Conservation (phyloP, 2,113 vertebrate genomes). For the Gasterosteus aculeatus region DNA sequence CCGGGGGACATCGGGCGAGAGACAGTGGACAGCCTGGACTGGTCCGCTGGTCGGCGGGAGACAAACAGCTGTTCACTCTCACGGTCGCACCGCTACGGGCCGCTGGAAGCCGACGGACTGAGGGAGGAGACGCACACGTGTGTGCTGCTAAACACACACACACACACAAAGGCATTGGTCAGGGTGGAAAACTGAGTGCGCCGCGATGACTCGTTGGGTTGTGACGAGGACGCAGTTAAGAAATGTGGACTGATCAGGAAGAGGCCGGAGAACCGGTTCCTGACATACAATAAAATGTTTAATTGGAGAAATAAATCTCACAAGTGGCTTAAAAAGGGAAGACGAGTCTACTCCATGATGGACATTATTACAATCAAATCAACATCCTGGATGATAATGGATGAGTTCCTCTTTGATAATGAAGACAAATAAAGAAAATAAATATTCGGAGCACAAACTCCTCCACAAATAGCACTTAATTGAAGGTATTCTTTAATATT, state of each 20-base stretch:
- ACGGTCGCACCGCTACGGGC: no score
- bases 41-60: no score
- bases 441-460: not conserved
- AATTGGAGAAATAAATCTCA: not conserved
- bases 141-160: not conserved
- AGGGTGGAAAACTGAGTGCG: constrained; percentile 18
- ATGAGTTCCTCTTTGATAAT: not conserved
- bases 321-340: not conserved
- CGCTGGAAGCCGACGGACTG: no score
- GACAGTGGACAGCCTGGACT: no score
- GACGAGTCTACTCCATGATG: not conserved
- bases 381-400: not conserved
- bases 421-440: not conserved
- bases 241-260: constrained; percentile 24
- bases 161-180: not conserved
- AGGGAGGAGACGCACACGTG: no score
- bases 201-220: constrained; percentile 27
- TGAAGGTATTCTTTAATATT: not conserved
- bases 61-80: not conserved
- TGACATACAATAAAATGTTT: not conserved
- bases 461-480: not conserved
- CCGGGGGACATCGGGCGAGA: no score
- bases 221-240: constrained; percentile 6
- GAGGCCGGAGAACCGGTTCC: not conserved
- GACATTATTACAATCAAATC: not conserved